These are phyloP conservation scores for Drosophila seguyi DNA, from an alignment of 1,140 invertebrate genomes.

Conservation along the genomic window DNA sequence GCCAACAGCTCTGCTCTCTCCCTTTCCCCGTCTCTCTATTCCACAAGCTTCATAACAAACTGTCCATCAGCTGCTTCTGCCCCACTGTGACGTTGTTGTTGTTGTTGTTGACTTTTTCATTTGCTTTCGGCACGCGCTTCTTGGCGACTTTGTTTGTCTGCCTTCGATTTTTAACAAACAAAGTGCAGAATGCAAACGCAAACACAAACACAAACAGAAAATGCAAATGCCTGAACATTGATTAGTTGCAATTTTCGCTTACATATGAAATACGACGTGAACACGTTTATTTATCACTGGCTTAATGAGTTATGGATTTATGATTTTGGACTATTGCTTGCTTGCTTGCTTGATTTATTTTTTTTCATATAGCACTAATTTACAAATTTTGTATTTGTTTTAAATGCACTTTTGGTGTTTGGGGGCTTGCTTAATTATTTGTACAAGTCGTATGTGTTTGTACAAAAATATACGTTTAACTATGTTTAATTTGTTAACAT, in stretches of 20 bases:
- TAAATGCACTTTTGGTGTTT: constrained; percentile 81
- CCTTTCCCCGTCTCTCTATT: not conserved
- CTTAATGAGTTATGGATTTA: constrained; percentile 14
- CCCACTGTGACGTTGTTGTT: constrained; percentile 3
- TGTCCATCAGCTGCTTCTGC: constrained; percentile 45
- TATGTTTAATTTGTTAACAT: constrained; percentile 49
- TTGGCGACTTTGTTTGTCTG: constrained; percentile 69
- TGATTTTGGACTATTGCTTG: constrained; percentile 41
- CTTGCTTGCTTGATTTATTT: constrained; percentile 8
- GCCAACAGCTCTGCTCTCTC: not conserved
- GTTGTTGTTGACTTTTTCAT: constrained; percentile 27
- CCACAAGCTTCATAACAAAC: constrained; percentile 49
- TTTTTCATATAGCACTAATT: constrained; percentile 29
- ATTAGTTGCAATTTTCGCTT: constrained; percentile 66
- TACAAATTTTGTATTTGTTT: constrained; percentile 19
- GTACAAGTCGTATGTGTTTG: constrained; percentile 31
- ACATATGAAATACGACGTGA: constrained; percentile 53
- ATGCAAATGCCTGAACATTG: constrained; percentile 56
- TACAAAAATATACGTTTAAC: constrained; percentile 65
- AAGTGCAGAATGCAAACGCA: constrained; percentile 15
- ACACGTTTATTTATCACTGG: constrained; percentile 46
- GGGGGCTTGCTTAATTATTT: constrained; percentile 26
- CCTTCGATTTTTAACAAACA: constrained; percentile 77
- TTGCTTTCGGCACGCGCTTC: constrained; percentile 58
- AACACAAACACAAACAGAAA: constrained; percentile 36